Conservation (phyloP, 2,113 vertebrate species). For the Sylvia atricapilla region DNA sequence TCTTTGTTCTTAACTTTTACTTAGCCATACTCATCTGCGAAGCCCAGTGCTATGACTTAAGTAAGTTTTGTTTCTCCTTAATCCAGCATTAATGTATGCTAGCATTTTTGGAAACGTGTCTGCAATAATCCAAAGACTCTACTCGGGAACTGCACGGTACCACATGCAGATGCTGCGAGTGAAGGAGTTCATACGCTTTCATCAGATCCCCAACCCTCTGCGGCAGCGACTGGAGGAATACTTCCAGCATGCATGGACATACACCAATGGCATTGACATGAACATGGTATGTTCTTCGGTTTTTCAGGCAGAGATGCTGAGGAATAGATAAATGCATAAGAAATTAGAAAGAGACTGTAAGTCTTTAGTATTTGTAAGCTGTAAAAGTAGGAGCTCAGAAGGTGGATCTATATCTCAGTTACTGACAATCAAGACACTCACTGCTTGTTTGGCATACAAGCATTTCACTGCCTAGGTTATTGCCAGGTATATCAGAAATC, state of each 20-base stretch:
- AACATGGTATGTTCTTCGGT: slow-evolving; percentile 89
- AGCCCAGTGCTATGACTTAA: background rate
- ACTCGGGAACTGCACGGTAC: slow-evolving; percentile 95
- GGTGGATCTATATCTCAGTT: background rate
- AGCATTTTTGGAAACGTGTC: slow-evolving; percentile 99
- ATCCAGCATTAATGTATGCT: slow-evolving; percentile 96
- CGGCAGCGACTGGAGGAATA: slow-evolving; percentile 96
- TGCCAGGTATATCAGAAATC: background rate
- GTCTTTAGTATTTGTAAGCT: background rate
- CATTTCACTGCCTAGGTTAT: background rate
- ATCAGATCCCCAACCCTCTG: slow-evolving; percentile 97
- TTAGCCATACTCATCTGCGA: background rate
- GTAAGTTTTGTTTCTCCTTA: slow-evolving; percentile 60
- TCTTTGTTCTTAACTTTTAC: background rate
- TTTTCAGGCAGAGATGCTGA: slow-evolving; percentile 11
- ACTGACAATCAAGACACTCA: background rate
- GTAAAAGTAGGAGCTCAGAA: background rate
- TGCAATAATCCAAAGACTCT: slow-evolving; percentile 98
- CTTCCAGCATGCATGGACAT: slow-evolving; percentile 97
- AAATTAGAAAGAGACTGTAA: background rate
- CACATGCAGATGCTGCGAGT: slow-evolving; percentile 98
- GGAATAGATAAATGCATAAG: background rate
- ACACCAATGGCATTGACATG: slow-evolving; percentile 99
- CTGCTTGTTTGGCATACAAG: background rate
- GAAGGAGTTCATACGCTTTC: slow-evolving; percentile 98